Evolutionary conservation across 2,888 invertebrate genomes (phyloP), one percentile per base, ranked within the genome.

Genomic region (Harpalus rufipes): DNA sequence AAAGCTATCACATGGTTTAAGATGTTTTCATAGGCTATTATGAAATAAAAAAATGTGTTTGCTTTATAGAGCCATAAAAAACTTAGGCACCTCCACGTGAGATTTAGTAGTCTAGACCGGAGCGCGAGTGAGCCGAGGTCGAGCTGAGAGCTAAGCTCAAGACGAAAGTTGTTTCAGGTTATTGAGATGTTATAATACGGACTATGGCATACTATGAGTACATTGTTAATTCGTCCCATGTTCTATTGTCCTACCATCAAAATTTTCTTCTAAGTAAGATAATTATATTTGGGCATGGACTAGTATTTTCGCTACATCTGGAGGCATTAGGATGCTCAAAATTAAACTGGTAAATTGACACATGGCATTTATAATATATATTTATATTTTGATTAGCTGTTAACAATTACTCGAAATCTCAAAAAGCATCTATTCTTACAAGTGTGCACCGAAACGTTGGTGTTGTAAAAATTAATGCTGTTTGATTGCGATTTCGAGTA

Each of bases 41-140:
- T 68, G 39, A 39, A 39, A 68, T 68, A 39, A 68, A 68, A 68
- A 68, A 68, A 68, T 68, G 39, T 68, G 79, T 79, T 79, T 79
- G 59, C 59, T 80, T 80, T 80, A 80, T 80, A 39, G 41, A 59
- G 61, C 16, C 61, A 63, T 72, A 82, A 82, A 68, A 82, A 82
- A 51, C 63, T 32, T 44, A 81, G 51, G 81, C 72, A 82, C 82
- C 58, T 68, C 21, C 39, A 25, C 12, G 74, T 61, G 44, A 58
- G 74, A 83, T 59, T 83, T 83, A 76, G 41, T 76, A 12, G 83
- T 83, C 83, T 83, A 83, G 83, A 83, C 83, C 44, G 41, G 72
- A 72, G 14, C 39, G 7, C 12, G n/a, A 14, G 16, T 8, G 72
- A 72, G 14, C 39, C 41, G 39, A 39, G 41, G 16, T 8, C 72